Conservation (phyloP, 2,113 vertebrate genomes). For the Gasterosteus aculeatus region DNA sequence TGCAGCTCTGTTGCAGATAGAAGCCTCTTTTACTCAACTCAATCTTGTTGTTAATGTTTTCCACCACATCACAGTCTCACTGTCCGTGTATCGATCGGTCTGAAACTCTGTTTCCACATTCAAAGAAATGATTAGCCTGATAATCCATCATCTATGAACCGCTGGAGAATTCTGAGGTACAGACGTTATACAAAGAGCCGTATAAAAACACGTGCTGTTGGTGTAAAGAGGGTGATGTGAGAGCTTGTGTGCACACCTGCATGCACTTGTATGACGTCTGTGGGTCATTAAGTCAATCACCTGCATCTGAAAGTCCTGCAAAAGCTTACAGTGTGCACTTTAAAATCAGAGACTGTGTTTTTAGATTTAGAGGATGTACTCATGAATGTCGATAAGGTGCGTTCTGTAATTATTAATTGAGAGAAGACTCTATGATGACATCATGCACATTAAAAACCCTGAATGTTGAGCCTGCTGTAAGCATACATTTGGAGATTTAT, state of each 20-base stretch:
- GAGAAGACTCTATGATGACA: neutral
- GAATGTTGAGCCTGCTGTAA: neutral
- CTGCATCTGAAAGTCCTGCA: neutral
- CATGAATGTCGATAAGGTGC: neutral
- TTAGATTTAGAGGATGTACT: neutral
- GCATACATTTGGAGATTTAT: neutral
- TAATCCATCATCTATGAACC: neutral
- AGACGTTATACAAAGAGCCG: too few species aligned
- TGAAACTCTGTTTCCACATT: neutral
- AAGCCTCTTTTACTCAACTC: neutral
- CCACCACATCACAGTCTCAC: neutral
- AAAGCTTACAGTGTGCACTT: neutral
- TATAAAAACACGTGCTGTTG: neutral
- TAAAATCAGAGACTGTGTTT: neutral
- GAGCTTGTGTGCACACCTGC: neutral
- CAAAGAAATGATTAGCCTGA: neutral
- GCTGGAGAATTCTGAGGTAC: neutral
- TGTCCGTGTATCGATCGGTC: neutral
- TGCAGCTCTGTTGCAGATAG: neutral
- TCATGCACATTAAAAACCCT: neutral
- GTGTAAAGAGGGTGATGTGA: neutral
- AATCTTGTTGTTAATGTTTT: conserved; percentile 28
- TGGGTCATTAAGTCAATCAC: conserved; percentile 11
- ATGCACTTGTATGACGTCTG: neutral
- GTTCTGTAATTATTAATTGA: neutral